Base-by-base conservation (phyloP, 2,797 vertebrate genomes). In the Australoheros facetus region DNA sequence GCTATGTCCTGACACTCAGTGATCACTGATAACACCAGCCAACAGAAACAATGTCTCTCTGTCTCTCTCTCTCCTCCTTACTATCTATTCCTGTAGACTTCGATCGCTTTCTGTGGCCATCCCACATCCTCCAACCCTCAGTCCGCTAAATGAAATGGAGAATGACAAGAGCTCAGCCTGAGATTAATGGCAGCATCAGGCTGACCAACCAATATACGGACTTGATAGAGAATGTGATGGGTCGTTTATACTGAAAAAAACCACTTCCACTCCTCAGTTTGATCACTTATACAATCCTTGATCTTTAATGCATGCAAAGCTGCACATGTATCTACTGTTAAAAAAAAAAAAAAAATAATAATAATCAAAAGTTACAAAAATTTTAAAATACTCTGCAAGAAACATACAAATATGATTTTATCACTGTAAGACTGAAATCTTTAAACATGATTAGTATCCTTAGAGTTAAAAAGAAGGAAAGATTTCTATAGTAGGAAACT, bases 101-200 rank as follows among this genome's bases (percentile, higher is more conserved):
- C 88, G 84, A 94, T 94, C 78, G 82, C 84, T 83, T 85, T 87
- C 81, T 71, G 78, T 45, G 70, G 83, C 73, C 77, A 71, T 85
- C 84, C 84, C 76, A 45, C 87, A 86, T 92, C 87, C 81, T 83
- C 88, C 73, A 37, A 91, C 87, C 81, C 86, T 87, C 88, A 74
- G 76, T 86, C 81, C 62, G 30, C 87, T 93, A 93, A 94, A 93
- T 92, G 80, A 93, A 95, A 94, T 90, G 86, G 85, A 91, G 88
- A 92, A 87, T 91, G 91, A 92, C 91, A 89, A 83, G 80, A 91
- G 85, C 86, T 86, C 74, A 78, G 86, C 76, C 80, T 69, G 77
- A 93, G 93, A 94, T 95, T 92, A 94, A 94, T 93, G 90, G 87
- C 90, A 86, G 85, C 90, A 92, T 92, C 93, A 93, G 79, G 76